These are phyloP conservation scores for Nomada ferruginata DNA, from an alignment of 2,888 invertebrate genomes.

Conservation along the genomic window DNA sequence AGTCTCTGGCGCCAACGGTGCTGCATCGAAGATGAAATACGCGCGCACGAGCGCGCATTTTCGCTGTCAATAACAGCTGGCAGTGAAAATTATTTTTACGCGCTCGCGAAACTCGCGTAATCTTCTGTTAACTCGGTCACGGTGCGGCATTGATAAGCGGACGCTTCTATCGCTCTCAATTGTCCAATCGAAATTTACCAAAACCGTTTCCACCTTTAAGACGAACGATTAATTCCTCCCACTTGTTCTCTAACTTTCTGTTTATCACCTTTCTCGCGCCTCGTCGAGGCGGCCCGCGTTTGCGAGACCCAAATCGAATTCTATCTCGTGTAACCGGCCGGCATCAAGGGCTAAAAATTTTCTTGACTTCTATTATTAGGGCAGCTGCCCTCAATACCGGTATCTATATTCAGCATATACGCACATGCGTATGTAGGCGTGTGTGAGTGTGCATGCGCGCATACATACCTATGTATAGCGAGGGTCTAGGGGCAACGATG, in stretches of 20 bases:
- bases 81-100: conserved; percentile 49
- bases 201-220: neutral
- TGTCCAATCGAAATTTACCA: conserved; percentile 15
- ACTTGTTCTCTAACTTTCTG: neutral
- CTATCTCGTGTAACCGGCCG: conserved; percentile 71
- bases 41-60: neutral
- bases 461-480: conserved; percentile 62
- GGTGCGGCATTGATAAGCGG: conserved; percentile 31
- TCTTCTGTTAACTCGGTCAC: conserved; percentile 40
- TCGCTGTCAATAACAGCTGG: conserved; percentile 13
- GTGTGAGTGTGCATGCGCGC: conserved; percentile 34
- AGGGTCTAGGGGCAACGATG: conserved; percentile 53
- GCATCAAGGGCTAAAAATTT: conserved; percentile 84
- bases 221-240: neutral
- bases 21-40: conserved; percentile 42
- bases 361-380: conserved; percentile 83
- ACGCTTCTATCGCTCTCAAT: neutral
- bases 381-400: conserved; percentile 82
- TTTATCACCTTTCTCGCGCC: conserved; percentile 6
- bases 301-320: conserved; percentile 73
- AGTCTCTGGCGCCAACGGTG: conserved; percentile 57
- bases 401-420: conserved; percentile 80
- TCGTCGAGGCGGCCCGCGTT: conserved; percentile 9
- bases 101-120: conserved; percentile 30
- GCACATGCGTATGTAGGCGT: conserved; percentile 63